Base-by-base conservation (phyloP, 2,113 vertebrate genomes). In the Pygoscelis adeliae region DNA sequence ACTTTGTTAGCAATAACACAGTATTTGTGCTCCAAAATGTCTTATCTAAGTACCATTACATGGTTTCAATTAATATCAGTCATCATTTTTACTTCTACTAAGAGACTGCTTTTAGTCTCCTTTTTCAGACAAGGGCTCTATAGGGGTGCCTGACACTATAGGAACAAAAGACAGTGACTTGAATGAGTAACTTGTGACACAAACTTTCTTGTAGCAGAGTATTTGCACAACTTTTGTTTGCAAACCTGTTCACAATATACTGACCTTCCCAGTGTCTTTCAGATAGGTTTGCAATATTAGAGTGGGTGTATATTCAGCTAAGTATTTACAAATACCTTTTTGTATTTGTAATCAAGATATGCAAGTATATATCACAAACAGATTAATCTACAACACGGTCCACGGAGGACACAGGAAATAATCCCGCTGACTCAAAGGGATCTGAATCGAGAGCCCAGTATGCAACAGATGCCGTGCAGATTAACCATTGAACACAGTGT, bases 31-130 rank as follows among this genome's bases (percentile, higher is more conserved):
- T 72, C 71, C 61, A 81, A 81, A 90, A 96, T 46, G 27, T 30
- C 93, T 96, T 93, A 92, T 93, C 85, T 86, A 84, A 90, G 90
- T 92, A 85, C 92, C 19, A 65, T 70, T 86, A 71, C 79, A 92
- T 16, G 47, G 59, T 89, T 90, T 90, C 72, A 93, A 49, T 89
- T 95, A 88, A 49, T 52, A 71, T 89, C 91, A 81, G 42, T 83
- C 83, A 91, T 87, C 50, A 63, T 93, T 93, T 96, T 62, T 67
- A 71, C 71, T 74, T 91, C 67, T 55, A 62, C 40, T 42, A 12
- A 80, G 77, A 42, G 89, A 50, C 22, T 63, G 58, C 3, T 78
- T 81, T 84, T 25, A 62, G 70, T 81, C 29, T 80, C 42, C 20
- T 58, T 70, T 86, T 61, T 21, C 89, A 81, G 63, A 89, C 83